Conservation (phyloP, 2,113 vertebrate species). For the Alectura lathami region DNA sequence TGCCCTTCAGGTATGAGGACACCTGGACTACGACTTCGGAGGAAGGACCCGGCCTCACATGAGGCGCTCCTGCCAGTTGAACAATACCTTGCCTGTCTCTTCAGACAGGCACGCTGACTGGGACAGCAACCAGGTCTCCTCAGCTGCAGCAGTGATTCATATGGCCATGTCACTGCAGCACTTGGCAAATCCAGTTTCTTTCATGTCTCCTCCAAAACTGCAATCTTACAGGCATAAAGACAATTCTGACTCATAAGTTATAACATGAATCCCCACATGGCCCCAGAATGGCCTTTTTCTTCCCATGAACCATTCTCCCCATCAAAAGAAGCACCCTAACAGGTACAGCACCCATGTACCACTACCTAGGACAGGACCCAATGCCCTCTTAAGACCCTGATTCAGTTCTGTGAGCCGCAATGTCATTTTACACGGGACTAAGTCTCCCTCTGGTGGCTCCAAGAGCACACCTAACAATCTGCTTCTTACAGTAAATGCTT, state of each 20-base stretch:
- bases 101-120: background rate
- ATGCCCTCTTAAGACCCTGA: background rate
- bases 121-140: background rate
- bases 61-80: background rate
- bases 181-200: background rate
- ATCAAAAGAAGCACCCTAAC: background rate
- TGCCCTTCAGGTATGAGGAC: background rate
- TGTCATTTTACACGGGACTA: background rate
- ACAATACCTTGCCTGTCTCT: background rate
- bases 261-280: accelerated
- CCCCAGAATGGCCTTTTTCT: background rate
- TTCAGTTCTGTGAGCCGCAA: background rate
- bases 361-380: background rate
- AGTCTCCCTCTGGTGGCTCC: background rate
- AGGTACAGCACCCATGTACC: background rate
- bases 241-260: background rate
- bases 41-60: background rate
- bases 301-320: background rate
- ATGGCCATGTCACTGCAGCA: background rate
- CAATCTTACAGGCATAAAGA: background rate
- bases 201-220: background rate
- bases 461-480: background rate
- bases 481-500: background rate
- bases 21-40: background rate
- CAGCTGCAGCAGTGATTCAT: background rate